phyloP scores from a whole-genome alignment of 2,888 invertebrate species.

The Hydrotaea cyrtoneurina region DNA sequence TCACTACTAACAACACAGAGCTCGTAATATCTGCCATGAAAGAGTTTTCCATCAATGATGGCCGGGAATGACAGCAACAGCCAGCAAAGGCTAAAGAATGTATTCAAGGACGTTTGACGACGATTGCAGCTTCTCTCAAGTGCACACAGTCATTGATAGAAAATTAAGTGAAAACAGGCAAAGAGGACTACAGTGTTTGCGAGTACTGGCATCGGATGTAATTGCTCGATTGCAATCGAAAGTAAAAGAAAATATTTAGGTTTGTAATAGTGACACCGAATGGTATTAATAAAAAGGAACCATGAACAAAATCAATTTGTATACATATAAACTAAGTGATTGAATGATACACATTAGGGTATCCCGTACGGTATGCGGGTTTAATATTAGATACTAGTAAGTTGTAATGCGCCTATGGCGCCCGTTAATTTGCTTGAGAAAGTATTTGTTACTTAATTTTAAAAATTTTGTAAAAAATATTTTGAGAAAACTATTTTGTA shows the following conservation, averaged over 20 bases:
- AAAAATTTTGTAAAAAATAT: too few relatives aligned
- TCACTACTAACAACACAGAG: background rate
- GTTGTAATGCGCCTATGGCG: too few relatives aligned
- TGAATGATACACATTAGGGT: too few relatives aligned
- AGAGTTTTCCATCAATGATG: background rate
- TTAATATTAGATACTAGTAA: too few relatives aligned
- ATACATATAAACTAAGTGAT: too few relatives aligned
- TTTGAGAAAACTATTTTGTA: too few relatives aligned
- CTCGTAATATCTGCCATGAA: background rate
- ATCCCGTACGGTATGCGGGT: too few relatives aligned
- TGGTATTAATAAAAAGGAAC: too few relatives aligned
- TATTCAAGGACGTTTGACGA: conserved; percentile 6
- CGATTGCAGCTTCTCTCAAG: background rate
- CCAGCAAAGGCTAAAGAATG: background rate
- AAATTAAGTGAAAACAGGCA: conserved; percentile 27
- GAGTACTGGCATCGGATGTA: background rate
- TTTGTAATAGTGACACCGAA: background rate
- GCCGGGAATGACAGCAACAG: background rate
- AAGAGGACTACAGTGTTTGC: background rate
- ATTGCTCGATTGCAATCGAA: background rate
- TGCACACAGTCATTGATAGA: background rate
- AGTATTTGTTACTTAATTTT: too few relatives aligned
- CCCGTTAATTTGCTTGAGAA: too few relatives aligned
- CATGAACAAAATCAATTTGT: too few relatives aligned
- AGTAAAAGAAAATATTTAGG: background rate